Evolutionary conservation across 2,113 vertebrate genomes (phyloP), one percentile per base, ranked within the genome.

Genomic region (Atherinomorus stipes): DNA sequence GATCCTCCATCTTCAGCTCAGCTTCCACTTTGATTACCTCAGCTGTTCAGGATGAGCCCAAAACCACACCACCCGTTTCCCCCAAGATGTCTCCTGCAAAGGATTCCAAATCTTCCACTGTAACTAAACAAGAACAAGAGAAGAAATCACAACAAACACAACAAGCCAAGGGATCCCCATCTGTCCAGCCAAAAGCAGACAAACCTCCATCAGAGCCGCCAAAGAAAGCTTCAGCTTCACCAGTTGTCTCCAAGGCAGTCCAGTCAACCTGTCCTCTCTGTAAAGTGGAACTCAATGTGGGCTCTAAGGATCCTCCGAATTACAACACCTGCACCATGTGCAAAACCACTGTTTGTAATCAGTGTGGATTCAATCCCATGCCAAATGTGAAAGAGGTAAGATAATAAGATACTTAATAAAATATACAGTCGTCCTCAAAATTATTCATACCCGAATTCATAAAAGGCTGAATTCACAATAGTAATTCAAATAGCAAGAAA

Each of bases 331-430:
- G 98, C 75, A 98, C 97, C 0, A 94, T 95, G 76, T 99, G 98
- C 94, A 97, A 95, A 91, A 94, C 91, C 13, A 85, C 88, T 44
- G 96, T 98, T 19, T 99, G 98, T 85, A 97, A 96, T 68, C 95
- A 97, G 71, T 99, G 97, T 95, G 98, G 98, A 94, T 99, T 99
- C 93, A 98, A 97, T 75, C 96, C 96, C 0, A 94, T 91, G 70
- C 96, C 96, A 0, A 96, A 99, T 90, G 91, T 96, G 66, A 94
- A 93, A 34, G 95, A 97, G 96, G 98, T 94, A 88, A 87, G 83
- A 37, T 81, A 15, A 69, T 19, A 66, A 7, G 8, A 34, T 34
- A 34, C 28, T 31, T 31, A 7, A 34, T 4, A 34, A 5, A 8
- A 34, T 34, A 8, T 34, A n/a, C n/a, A n/a, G n/a, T n/a, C n/a